Evolutionary conservation across 2,888 invertebrate species (phyloP).

Genomic region (Mactromeris polynyma): DNA sequence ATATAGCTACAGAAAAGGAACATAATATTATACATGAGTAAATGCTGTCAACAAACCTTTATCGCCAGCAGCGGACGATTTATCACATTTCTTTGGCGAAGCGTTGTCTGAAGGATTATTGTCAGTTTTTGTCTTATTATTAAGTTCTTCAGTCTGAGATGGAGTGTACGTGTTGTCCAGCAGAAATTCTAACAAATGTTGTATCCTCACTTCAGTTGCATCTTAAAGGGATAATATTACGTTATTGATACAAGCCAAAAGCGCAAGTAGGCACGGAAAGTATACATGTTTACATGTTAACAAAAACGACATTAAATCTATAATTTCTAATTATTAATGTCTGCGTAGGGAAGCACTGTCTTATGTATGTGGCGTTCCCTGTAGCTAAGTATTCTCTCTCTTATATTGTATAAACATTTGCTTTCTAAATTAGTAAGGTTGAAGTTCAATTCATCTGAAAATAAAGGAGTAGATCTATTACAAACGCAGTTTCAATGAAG

Average conservation of each 20-base stretch:
- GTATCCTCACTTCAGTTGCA: not conserved
- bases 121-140: not conserved
- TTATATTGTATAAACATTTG: no score
- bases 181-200: not conserved
- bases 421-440: no score
- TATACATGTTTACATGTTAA: not conserved
- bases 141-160: not conserved
- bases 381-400: no score
- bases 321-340: not conserved
- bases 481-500: not conserved
- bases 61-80: not conserved
- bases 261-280: no score
- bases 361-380: not conserved
- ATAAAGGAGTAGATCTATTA: not conserved
- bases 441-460: no score
- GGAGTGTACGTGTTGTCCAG: not conserved
- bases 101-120: not conserved
- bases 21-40: no score
- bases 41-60: not conserved
- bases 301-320: not conserved
- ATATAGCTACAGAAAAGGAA: not conserved
- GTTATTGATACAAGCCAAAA: no score
- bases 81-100: not conserved
- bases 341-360: not conserved
- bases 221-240: no score